A percentile compares a stretch with the other conserved stretches of the same genome.
Conservation (phyloP, 2,888 invertebrate species). For the Idaea dimidiata region DNA sequence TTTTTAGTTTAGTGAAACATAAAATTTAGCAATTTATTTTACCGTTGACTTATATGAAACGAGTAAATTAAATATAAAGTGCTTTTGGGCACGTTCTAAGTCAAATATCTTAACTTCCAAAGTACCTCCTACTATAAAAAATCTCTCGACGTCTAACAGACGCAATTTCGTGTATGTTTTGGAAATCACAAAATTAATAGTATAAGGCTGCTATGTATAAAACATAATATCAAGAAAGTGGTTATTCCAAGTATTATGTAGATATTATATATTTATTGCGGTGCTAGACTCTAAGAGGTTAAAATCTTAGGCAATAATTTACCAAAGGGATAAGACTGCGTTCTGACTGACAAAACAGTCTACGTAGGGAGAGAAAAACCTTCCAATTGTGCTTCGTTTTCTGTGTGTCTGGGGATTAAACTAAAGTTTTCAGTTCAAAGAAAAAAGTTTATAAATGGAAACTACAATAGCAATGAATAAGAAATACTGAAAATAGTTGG, state of each 20-base stretch:
- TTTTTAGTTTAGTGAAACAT: conserved; percentile 19
- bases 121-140: too few relatives aligned
- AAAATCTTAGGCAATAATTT: too few relatives aligned
- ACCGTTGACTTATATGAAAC: conserved; percentile 7
- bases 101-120: background rate
- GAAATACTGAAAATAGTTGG: conserved; percentile 62
- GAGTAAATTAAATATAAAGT: conserved; percentile 9
- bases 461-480: conserved; percentile 50
- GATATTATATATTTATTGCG: too few relatives aligned
- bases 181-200: too few relatives aligned
- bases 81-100: background rate
- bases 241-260: too few relatives aligned
- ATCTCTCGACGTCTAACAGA: too few relatives aligned
- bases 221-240: too few relatives aligned
- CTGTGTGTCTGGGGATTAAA: background rate
- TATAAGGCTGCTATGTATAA: too few relatives aligned
- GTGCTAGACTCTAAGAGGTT: too few relatives aligned
- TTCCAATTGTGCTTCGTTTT: background rate
- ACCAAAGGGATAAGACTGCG: too few relatives aligned
- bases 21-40: conserved; percentile 10
- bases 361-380: background rate
- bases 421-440: background rate
- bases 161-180: too few relatives aligned
- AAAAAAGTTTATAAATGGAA: conserved; percentile 27
- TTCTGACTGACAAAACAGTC: too few relatives aligned